Conservation (phyloP, 2,888 invertebrate genomes). For the Agrotis segetum region DNA sequence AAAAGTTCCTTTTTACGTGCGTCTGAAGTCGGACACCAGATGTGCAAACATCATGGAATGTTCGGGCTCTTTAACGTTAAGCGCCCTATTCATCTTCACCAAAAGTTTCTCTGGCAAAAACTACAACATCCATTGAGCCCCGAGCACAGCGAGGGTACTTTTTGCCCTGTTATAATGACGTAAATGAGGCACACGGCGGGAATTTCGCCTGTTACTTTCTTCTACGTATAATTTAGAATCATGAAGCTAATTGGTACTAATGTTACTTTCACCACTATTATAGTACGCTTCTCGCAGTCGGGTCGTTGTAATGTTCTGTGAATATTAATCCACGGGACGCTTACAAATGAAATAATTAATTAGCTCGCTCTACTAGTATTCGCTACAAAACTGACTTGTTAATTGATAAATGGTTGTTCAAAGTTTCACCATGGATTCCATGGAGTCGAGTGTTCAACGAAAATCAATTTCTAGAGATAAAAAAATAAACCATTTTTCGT, state of each 20-base stretch:
- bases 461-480: conserved; percentile 63
- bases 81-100: conserved; percentile 71
- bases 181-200: conserved; percentile 62
- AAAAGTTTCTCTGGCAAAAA: conserved; percentile 70
- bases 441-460: conserved; percentile 22
- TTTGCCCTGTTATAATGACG: conserved; percentile 73
- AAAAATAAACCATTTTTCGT: conserved; percentile 66
- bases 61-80: conserved; percentile 61
- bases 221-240: conserved; percentile 38
- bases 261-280: conserved; percentile 21
- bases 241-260: conserved; percentile 49
- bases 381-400: conserved; percentile 13
- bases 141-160: conserved; percentile 63
- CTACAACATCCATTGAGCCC: conserved; percentile 69
- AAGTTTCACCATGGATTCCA: conserved; percentile 22
- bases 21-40: conserved; percentile 56
- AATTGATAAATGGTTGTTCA: conserved; percentile 39
- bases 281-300: conserved; percentile 14
- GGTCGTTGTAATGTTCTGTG: conserved; percentile 28
- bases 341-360: conserved; percentile 45
- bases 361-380: conserved; percentile 3
- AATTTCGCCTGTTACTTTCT: conserved; percentile 45
- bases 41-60: conserved; percentile 68
- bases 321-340: conserved; percentile 30
- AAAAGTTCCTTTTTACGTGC: conserved; percentile 32